These are phyloP conservation scores for Drosophila nigromelanica DNA, from an alignment of 1,140 invertebrate genomes.

Conservation along the genomic window DNA sequence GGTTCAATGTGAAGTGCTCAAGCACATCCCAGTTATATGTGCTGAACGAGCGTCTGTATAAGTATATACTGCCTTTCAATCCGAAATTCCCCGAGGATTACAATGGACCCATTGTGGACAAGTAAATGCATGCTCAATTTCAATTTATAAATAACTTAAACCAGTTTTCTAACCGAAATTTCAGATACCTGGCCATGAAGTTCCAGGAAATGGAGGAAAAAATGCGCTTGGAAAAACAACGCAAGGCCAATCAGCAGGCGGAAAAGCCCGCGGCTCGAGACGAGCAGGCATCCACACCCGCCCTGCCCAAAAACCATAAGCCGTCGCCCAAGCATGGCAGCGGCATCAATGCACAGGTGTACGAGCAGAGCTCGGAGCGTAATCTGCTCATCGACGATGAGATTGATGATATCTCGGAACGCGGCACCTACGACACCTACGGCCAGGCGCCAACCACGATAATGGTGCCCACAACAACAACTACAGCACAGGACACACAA, in stretches of 20 bases:
- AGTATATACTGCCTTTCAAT: slow-evolving; percentile 92
- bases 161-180: background rate
- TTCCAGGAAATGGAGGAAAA: slow-evolving; percentile 93
- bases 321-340: slow-evolving; percentile 62
- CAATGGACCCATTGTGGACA: slow-evolving; percentile 92
- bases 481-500: slow-evolving; percentile 30
- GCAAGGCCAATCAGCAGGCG: slow-evolving; percentile 67
- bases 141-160: too few species aligned
- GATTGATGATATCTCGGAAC: slow-evolving; percentile 75
- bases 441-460: slow-evolving; percentile 64
- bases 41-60: slow-evolving; percentile 93
- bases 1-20: slow-evolving; percentile 95
- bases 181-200: slow-evolving; percentile 90
- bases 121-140: slow-evolving; percentile 83
- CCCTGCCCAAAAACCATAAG: slow-evolving; percentile 61
- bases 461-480: slow-evolving; percentile 47
- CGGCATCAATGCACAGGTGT: slow-evolving; percentile 74
- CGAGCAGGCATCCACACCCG: slow-evolving; percentile 37
- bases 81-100: slow-evolving; percentile 95
- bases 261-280: slow-evolving; percentile 54
- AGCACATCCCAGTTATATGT: slow-evolving; percentile 93
- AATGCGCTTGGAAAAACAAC: slow-evolving; percentile 85
- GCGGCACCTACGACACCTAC: slow-evolving; percentile 65
- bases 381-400: slow-evolving; percentile 81
- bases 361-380: slow-evolving; percentile 78